Conservation (phyloP, 2,797 vertebrate species). For the Allenopithecus nigroviridis region DNA sequence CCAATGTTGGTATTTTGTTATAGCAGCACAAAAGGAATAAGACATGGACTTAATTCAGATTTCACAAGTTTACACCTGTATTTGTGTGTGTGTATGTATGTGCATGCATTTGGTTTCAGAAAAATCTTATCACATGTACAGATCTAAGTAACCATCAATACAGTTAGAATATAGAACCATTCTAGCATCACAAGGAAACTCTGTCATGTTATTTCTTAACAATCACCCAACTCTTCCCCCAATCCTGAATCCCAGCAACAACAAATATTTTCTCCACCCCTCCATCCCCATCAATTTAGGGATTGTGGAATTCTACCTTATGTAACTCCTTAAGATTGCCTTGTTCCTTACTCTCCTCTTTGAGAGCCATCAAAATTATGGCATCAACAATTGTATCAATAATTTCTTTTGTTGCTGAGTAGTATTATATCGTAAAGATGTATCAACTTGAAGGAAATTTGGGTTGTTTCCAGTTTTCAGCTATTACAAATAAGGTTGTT, state of each 20-base stretch:
- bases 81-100: background rate
- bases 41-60: background rate
- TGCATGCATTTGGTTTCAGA: background rate
- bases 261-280: background rate
- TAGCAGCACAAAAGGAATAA: background rate
- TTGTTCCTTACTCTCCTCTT: background rate
- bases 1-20: background rate
- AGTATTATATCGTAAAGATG: background rate
- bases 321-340: too few species aligned
- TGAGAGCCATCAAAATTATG: background rate
- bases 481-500: background rate
- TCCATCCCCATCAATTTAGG: background rate
- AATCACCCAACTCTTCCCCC: background rate
- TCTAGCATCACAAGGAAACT: background rate
- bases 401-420: background rate
- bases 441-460: background rate
- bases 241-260: background rate
- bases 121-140: background rate
- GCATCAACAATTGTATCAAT: background rate
- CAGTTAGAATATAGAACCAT: background rate
- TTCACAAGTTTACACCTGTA: background rate
- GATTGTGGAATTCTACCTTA: background rate
- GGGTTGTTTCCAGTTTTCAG: background rate
- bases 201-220: background rate
- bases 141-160: background rate